phyloP scores from a whole-genome alignment of 2,797 vertebrate species.

The Gymnodraco acuticeps region DNA sequence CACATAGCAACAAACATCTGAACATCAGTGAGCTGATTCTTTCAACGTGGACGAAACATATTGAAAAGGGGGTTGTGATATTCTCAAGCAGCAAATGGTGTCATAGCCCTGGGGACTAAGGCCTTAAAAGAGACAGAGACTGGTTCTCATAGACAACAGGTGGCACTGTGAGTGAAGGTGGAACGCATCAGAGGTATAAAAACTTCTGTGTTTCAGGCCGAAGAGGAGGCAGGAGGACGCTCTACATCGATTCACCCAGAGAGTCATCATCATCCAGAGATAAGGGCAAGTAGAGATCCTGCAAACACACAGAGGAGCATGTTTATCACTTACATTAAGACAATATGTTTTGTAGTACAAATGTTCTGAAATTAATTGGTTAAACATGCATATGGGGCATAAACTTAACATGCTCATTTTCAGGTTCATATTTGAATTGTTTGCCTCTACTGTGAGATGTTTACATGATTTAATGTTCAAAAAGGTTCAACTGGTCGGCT shows the following conservation, averaged over 20 bases:
- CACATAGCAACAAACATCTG: slow-evolving; percentile 24
- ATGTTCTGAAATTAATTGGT: too few relatives aligned
- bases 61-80: slow-evolving; percentile 40
- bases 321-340: too few relatives aligned
- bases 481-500: too few relatives aligned
- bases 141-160: slow-evolving; percentile 72
- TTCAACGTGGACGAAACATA: slow-evolving; percentile 20
- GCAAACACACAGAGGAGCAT: slow-evolving; percentile 67
- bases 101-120: slow-evolving; percentile 66
- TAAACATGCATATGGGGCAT: too few relatives aligned
- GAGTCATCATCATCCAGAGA: slow-evolving; percentile 99
- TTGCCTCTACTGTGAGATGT: too few relatives aligned
- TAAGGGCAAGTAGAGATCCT: slow-evolving; percentile 98
- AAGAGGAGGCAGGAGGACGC: slow-evolving; percentile 58
- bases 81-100: slow-evolving; percentile 84
- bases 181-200: slow-evolving; percentile 73
- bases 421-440: too few relatives aligned
- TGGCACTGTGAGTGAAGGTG: slow-evolving; percentile 75
- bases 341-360: too few relatives aligned
- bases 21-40: slow-evolving; percentile 36
- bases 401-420: too few relatives aligned
- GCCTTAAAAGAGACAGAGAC: slow-evolving; percentile 60
- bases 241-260: slow-evolving; percentile 96
- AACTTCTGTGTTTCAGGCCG: slow-evolving; percentile 75
- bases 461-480: too few relatives aligned